phyloP scores from a whole-genome alignment of 2,113 vertebrate species.

The Xenopus laevis region DNA sequence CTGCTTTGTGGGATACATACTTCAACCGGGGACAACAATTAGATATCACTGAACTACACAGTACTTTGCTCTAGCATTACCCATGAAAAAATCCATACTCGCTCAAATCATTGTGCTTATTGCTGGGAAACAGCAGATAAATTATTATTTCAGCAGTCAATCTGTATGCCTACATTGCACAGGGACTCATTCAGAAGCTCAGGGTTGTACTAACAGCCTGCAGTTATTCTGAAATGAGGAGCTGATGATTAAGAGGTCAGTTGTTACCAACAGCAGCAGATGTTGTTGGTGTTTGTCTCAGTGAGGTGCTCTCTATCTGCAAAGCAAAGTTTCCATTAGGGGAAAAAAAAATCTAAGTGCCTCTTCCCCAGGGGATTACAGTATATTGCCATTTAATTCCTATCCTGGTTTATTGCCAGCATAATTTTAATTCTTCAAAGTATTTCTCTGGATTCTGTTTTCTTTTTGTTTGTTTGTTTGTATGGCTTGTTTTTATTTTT shows the following conservation, averaged over 20 bases:
- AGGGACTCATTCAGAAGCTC: slow-evolving; percentile 45
- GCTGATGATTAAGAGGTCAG: slow-evolving; percentile 57
- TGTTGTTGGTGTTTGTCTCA: slow-evolving; percentile 48
- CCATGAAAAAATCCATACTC: slow-evolving; percentile 13
- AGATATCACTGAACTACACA: too few relatives aligned
- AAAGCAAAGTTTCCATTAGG: slow-evolving; percentile 59
- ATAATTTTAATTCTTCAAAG: slow-evolving; percentile 51
- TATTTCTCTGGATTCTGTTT: slow-evolving; percentile 40
- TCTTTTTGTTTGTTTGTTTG: slow-evolving; percentile 2
- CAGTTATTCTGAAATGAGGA: slow-evolving; percentile 53
- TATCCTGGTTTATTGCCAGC: slow-evolving; percentile 47
- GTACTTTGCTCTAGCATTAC: too few relatives aligned
- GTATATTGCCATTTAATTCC: slow-evolving; percentile 50
- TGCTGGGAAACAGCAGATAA: slow-evolving; percentile 21
- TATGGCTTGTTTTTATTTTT: slow-evolving; percentile 41
- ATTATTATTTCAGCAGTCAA: slow-evolving; percentile 45
- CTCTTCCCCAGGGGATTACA: slow-evolving; percentile 50
- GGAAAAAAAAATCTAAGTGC: slow-evolving; percentile 46
- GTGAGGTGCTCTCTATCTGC: slow-evolving; percentile 48
- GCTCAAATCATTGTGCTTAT: neutral
- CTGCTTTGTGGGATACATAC: too few relatives aligned
- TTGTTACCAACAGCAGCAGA: slow-evolving; percentile 53
- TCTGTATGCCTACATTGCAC: slow-evolving; percentile 29
- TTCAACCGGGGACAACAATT: too few relatives aligned
- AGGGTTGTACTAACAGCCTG: slow-evolving; percentile 47